Conservation (phyloP, 1,140 invertebrate genomes). For the Babylonia areolata region DNA sequence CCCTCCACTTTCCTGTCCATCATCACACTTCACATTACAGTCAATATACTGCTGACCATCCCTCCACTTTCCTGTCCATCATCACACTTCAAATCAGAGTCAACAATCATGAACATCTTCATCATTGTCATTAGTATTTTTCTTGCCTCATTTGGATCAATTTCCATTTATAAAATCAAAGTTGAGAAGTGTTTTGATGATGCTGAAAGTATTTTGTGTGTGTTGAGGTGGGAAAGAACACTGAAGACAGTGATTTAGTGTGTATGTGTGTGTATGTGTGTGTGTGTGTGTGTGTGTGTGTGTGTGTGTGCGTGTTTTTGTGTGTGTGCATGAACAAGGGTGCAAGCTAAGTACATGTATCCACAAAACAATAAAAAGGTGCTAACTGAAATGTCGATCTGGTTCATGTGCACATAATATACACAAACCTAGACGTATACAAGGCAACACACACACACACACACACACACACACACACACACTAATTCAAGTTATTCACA, state of each 20-base stretch:
- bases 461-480: not conserved
- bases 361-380: not conserved
- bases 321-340: not conserved
- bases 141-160: too few species aligned
- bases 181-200: too few species aligned
- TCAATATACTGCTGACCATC: slow-evolving; percentile 12
- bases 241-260: not conserved
- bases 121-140: too few species aligned
- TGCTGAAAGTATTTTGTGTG: too few species aligned
- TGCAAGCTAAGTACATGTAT: not conserved
- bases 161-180: too few species aligned
- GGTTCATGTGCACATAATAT: not conserved
- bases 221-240: too few species aligned
- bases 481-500: too few species aligned
- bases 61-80: slow-evolving; percentile 40
- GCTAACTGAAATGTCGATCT: not conserved
- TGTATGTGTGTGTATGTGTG: not conserved
- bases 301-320: not conserved
- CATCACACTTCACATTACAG: not conserved
- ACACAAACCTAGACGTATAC: not conserved
- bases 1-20: too few species aligned
- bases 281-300: slow-evolving; percentile 13
- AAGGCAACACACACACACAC: not conserved
- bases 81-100: not conserved
- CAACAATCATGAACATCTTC: too few species aligned